Evolutionary conservation across 2,888 invertebrate genomes (phyloP).

Genomic region (Azorinus chamasolen): DNA sequence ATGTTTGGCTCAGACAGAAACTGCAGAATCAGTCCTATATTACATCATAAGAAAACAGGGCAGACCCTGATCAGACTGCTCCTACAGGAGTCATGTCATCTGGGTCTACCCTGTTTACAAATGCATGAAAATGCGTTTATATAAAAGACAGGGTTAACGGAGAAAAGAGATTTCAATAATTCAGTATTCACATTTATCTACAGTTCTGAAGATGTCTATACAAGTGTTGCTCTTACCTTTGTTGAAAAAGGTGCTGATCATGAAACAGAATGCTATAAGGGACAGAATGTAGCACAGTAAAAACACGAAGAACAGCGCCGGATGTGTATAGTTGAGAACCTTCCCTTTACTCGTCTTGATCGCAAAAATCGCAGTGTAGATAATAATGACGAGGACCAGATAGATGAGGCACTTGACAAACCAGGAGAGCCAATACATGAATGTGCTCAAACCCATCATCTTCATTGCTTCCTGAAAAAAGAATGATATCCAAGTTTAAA

Average conservation of each 20-base stretch:
- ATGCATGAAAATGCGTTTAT: no score
- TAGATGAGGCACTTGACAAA: conserved; percentile 92
- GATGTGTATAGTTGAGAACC: conserved; percentile 87
- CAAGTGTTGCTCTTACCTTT: conserved; percentile 90
- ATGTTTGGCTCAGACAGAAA: no score
- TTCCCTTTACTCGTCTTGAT: conserved; percentile 67
- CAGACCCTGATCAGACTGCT: no score
- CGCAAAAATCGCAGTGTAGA: conserved; percentile 86
- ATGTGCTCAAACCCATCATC: conserved; percentile 94
- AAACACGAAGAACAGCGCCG: conserved; percentile 90
- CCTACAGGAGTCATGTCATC: no score
- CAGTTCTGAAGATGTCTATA: no score
- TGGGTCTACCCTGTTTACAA: no score
- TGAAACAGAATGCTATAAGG: conserved; percentile 92
- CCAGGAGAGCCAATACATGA: conserved; percentile 95
- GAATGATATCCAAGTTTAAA: no score
- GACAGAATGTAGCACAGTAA: conserved; percentile 91
- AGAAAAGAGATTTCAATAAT: no score
- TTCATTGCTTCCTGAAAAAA: conserved; percentile 94
- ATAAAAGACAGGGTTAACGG: no score
- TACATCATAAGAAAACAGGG: no score
- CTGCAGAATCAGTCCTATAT: no score
- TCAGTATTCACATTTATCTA: no score
- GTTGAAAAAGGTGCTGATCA: conserved; percentile 93
- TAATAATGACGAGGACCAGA: conserved; percentile 89